Conservation (phyloP, 2,888 invertebrate species). For the Rhynchonema sp. region DNA sequence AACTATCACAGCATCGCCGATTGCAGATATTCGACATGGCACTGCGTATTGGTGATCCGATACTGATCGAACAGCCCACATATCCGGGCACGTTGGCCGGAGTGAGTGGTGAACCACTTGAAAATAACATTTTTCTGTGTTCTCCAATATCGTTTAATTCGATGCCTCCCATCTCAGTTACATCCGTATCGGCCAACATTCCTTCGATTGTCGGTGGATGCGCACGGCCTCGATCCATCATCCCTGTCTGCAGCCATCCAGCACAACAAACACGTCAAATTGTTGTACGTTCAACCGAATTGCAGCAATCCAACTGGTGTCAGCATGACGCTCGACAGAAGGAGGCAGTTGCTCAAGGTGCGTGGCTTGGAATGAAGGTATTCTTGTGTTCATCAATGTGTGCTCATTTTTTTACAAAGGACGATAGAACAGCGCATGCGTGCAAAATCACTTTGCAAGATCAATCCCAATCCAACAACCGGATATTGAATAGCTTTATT, state of each 20-base stretch:
- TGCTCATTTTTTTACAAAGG: too few relatives aligned
- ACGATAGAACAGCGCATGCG: too few relatives aligned
- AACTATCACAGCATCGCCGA: neutral
- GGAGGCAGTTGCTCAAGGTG: constrained; percentile 46
- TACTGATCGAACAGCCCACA: constrained; percentile 48
- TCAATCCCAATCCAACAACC: too few relatives aligned
- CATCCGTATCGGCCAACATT: constrained; percentile 47
- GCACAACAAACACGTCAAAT: constrained; percentile 41
- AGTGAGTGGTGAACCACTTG: constrained; percentile 35
- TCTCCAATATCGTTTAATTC: neutral
- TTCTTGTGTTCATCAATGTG: neutral
- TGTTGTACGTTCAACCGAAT: constrained; percentile 52
- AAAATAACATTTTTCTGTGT: neutral
- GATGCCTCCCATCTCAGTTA: constrained; percentile 36
- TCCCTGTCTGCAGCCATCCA: constrained; percentile 35
- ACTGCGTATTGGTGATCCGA: constrained; percentile 47
- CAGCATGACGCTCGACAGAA: constrained; percentile 45
- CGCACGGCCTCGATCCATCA: constrained; percentile 46
- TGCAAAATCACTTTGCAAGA: too few relatives aligned
- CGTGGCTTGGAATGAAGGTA: neutral
- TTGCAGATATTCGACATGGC: constrained; percentile 45
- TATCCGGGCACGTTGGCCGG: constrained; percentile 50
- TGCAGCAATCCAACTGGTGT: constrained; percentile 56
- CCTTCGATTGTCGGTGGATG: constrained; percentile 49
- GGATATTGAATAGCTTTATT: too few relatives aligned